phyloP scores from a whole-genome alignment of 1,140 invertebrate species.

The Platyura marginata region DNA sequence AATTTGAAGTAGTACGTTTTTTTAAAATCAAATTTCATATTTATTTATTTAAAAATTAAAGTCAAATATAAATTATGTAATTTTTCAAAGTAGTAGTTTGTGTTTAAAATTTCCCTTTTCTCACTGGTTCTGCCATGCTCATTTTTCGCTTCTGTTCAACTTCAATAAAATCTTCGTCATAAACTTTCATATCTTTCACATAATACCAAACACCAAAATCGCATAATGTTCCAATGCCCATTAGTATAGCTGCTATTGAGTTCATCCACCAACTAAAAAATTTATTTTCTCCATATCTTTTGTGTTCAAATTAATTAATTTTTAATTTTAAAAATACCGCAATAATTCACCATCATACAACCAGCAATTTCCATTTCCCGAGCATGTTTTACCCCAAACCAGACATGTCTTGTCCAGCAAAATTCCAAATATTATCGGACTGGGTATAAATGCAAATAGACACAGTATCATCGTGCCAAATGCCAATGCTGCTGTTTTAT shows the following conservation, averaged over 20 bases:
- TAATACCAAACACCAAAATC: conserved; percentile 47
- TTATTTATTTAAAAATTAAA: no score
- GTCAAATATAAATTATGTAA: no score
- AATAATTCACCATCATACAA: conserved; percentile 43
- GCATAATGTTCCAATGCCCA: conserved; percentile 40
- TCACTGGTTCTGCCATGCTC: no score
- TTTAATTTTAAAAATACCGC: no score
- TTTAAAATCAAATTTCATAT: no score
- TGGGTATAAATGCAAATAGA: conserved; percentile 48
- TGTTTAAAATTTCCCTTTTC: no score
- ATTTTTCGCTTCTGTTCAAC: no score
- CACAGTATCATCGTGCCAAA: conserved; percentile 44
- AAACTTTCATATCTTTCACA: conserved; percentile 48
- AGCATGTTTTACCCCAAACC: conserved; percentile 58
- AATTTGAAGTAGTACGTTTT: no score
- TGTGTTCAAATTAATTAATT: conserved; percentile 43
- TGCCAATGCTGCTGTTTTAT: conserved; percentile 51
- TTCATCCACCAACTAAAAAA: no score
- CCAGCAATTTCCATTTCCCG: conserved; percentile 54
- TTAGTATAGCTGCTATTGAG: conserved; percentile 41
- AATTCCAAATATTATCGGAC: conserved; percentile 51
- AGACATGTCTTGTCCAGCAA: conserved; percentile 49
- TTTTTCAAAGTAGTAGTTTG: no score
- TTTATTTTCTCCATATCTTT: no score
- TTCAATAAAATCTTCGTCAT: conserved; percentile 47